phyloP scores from a whole-genome alignment of 2,888 invertebrate genomes.

The Limnephilus auricula region DNA sequence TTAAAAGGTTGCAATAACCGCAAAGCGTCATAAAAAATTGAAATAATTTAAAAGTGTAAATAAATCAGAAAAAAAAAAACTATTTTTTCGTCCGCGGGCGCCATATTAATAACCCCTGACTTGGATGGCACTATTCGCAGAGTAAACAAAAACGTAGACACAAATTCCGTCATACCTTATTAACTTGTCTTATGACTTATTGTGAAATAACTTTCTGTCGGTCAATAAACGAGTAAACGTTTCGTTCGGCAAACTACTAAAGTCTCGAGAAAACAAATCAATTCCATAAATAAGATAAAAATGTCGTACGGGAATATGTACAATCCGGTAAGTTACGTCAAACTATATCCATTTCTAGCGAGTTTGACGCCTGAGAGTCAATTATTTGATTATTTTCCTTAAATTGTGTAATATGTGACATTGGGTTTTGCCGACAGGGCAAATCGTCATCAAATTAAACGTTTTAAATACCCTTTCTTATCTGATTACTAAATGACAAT shows the following conservation, averaged over 20 bases:
- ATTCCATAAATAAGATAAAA: background rate
- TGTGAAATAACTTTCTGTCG: conserved; percentile 10
- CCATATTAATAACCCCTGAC: background rate
- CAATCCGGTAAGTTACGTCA: conserved; percentile 9
- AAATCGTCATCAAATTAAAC: background rate
- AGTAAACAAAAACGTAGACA: conserved; percentile 34
- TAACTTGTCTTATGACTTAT: conserved; percentile 22
- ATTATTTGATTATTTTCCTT: background rate
- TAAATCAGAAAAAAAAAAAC: no score
- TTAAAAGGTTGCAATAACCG: no score
- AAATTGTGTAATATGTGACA: background rate
- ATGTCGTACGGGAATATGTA: conserved; percentile 25
- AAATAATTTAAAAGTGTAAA: no score
- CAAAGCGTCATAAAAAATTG: no score
- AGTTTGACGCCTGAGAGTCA: background rate
- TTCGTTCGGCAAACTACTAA: background rate
- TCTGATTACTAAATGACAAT: background rate
- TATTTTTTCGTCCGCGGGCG: background rate
- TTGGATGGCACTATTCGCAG: background rate
- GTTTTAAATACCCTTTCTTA: no score
- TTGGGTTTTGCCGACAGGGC: background rate
- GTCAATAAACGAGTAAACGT: background rate
- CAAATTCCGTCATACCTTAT: conserved; percentile 23
- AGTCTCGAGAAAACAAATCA: background rate
- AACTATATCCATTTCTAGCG: background rate